phyloP scores from a whole-genome alignment of 2,888 invertebrate genomes.

The Cerastoderma edule region DNA sequence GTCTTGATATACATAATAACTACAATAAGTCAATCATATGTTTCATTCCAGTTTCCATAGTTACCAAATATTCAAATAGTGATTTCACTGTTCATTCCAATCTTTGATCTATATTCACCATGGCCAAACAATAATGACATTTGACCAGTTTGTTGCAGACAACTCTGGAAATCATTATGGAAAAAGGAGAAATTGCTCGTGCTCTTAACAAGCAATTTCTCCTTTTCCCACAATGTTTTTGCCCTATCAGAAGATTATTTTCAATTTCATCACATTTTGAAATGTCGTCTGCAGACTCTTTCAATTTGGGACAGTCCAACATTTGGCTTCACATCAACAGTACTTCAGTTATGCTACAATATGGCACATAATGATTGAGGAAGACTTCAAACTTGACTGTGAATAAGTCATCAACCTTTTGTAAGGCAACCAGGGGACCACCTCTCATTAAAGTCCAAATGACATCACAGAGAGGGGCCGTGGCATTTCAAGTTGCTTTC shows the following conservation, averaged over 20 bases:
- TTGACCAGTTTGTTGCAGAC: background rate
- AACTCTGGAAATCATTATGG: constrained; percentile 1
- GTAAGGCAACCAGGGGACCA: no score
- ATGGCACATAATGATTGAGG: background rate
- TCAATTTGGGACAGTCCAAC: background rate
- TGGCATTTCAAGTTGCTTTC: no score
- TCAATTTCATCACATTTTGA: no score
- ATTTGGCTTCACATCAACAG: background rate
- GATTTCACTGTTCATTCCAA: no score
- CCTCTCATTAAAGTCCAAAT: no score
- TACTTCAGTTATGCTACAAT: background rate
- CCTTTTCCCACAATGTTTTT: background rate
- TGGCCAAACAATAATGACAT: background rate
- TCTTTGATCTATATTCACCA: no score
- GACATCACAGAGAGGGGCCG: no score
- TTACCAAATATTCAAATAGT: no score
- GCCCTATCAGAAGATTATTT: no score
- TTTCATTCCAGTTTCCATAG: no score
- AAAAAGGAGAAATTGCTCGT: constrained; percentile 14
- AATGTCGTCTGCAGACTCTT: background rate
- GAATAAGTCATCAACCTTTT: background rate
- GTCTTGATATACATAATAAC: no score
- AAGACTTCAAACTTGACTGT: background rate
- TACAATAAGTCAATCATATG: no score
- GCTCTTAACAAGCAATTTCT: background rate